These are phyloP conservation scores for Meriones psammophilus DNA, from an alignment of 2,797 vertebrate species.

Conservation along the genomic window DNA sequence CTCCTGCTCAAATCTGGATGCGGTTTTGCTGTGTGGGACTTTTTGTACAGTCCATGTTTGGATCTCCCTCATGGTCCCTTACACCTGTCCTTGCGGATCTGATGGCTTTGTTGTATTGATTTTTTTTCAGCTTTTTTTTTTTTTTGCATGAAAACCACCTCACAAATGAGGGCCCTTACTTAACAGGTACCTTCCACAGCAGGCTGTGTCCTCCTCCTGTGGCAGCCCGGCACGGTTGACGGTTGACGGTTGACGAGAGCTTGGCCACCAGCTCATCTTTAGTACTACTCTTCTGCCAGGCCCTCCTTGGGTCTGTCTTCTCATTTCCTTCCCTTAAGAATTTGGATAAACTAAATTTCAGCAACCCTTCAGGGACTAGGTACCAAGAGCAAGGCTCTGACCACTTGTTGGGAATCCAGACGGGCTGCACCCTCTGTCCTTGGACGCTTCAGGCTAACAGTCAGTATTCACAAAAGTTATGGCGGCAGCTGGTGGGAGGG, in stretches of 20 bases:
- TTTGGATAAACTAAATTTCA: not conserved
- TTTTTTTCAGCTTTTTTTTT: not conserved
- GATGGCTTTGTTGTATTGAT: not conserved
- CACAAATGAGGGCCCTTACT: not conserved
- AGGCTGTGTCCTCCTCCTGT: too few species aligned
- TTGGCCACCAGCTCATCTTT: not conserved
- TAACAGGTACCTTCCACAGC: fast-evolving
- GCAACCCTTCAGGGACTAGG: not conserved
- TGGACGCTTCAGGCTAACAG: not conserved
- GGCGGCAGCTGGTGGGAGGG: not conserved
- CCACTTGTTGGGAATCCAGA: not conserved
- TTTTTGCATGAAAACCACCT: not conserved
- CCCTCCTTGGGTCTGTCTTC: not conserved
- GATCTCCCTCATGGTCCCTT: not conserved
- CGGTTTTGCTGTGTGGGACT: not conserved
- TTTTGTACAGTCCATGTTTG: not conserved
- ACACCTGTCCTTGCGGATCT: not conserved
- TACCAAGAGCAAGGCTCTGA: not conserved
- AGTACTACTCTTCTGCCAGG: not conserved
- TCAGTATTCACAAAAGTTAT: not conserved
- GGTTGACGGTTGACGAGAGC: not conserved
- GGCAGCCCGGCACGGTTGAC: not conserved
- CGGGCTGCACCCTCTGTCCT: not conserved
- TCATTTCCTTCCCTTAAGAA: not conserved
- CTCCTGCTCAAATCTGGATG: not conserved